These are phyloP conservation scores for Cyanocitta stelleri DNA, from an alignment of 2,113 vertebrate genomes.

Conservation along the genomic window DNA sequence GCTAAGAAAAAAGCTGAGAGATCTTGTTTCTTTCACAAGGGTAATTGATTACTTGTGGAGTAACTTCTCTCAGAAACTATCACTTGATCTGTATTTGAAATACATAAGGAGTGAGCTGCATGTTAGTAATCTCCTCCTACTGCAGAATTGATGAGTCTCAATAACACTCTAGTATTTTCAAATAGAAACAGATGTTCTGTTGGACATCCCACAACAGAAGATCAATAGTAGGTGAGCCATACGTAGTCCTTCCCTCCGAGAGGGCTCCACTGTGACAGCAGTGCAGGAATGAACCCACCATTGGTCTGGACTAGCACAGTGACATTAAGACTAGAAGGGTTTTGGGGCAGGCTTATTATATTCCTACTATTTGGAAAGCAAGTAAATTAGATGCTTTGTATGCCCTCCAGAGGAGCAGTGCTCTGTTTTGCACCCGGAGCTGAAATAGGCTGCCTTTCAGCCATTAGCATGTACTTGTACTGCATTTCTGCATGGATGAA, in stretches of 20 bases:
- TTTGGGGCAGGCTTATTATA: background rate
- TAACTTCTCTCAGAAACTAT: constrained; percentile 20
- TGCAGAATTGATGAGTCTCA: constrained; percentile 26
- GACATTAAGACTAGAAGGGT: background rate
- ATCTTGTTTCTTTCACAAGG: constrained; percentile 2
- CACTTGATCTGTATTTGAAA: constrained; percentile 21
- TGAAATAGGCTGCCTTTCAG: background rate
- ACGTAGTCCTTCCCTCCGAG: background rate
- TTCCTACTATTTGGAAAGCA: background rate
- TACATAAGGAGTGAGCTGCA: background rate
- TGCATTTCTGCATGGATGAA: background rate
- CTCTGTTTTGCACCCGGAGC: background rate
- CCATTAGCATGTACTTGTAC: background rate
- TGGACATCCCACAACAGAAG: background rate
- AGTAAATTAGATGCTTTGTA: background rate
- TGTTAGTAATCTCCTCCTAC: constrained; percentile 3
- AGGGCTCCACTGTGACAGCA: background rate
- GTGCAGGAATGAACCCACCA: background rate
- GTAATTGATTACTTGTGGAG: constrained; percentile 18
- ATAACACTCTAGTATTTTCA: background rate
- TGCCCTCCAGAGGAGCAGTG: background rate
- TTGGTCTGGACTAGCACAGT: background rate
- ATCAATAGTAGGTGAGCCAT: background rate
- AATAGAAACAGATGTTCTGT: background rate
- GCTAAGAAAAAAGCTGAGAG: background rate